Evolutionary conservation across 2,888 invertebrate species (phyloP), one percentile per base, ranked within the genome.

Genomic region (Nymphalis c-album): DNA sequence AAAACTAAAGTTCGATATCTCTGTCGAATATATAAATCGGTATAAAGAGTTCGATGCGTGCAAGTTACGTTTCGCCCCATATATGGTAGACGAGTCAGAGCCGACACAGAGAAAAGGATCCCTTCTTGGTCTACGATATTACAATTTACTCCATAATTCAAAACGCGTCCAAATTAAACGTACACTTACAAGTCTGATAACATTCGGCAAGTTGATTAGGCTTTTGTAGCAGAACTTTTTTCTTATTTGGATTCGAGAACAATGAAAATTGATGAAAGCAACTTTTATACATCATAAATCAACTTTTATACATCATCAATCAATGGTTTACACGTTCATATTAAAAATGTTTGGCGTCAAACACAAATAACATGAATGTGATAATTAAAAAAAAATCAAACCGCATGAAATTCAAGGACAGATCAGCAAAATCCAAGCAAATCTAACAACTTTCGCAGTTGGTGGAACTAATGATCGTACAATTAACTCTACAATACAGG

Each of bases 381-480:
- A 81, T 80, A 78, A 72, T 74, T 78, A 77, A 1, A 35, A 35
- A 46, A 62, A 58, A 59, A 61, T 13, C 18, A 53, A 62, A 64
- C 46, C 40, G 51, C 58, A 68, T 40, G 51, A 68, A 66, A 63
- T 51, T 64, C 78, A 80, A 81, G 82, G 81, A 71, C 76, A 78
- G 75, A 77, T 73, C 71, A 71, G 73, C 73, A 74, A 77, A 77
- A 76, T 80, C 76, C 75, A 80, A 80, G 78, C 77, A 77, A 81
- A 80, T 78, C 76, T 77, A 77, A 74, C 79, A 81, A 82, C 82
- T 85, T 84, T 85, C 81, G 80, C 76, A 76, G 74, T 80, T 87
- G 77, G 84, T 85, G 88, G 88, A 90, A 91, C 90, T 88, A 90
- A 91, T 90, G 74, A 80, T 77, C 78, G 77, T 75, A 85, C 83